Evolutionary conservation across 2,888 invertebrate species (phyloP).

Genomic region (Belgica antarctica): DNA sequence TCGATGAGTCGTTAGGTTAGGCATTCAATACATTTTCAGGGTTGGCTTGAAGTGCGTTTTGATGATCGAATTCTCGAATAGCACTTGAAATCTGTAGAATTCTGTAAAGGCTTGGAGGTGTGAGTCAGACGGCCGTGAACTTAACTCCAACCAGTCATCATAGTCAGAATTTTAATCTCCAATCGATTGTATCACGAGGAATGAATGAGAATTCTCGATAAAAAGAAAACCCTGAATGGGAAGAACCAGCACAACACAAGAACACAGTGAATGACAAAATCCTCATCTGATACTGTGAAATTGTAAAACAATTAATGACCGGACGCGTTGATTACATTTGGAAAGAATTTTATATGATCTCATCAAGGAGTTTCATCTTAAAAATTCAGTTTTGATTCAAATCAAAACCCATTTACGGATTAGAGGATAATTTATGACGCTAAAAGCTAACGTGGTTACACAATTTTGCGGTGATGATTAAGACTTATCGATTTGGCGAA

Average conservation of each 20-base stretch:
- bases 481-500: not conserved
- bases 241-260: not conserved
- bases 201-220: constrained; percentile 13
- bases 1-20: too few species aligned
- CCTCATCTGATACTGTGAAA: constrained; percentile 5
- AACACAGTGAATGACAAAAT: not conserved
- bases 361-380: not conserved
- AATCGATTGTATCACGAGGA: not conserved
- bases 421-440: not conserved
- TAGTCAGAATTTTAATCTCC: constrained; percentile 5
- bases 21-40: too few species aligned
- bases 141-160: not conserved
- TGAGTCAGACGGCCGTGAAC: not conserved
- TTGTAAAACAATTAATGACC: constrained; percentile 9
- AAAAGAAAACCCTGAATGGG: not conserved
- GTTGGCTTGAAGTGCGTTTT: too few species aligned
- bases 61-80: too few species aligned
- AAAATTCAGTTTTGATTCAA: not conserved
- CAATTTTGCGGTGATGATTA: not conserved
- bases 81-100: too few species aligned
- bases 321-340: constrained; percentile 1
- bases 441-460: not conserved
- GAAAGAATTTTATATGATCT: constrained; percentile 9
- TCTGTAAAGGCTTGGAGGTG: too few species aligned
- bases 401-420: not conserved